Evolutionary conservation across 2,888 invertebrate genomes (phyloP).

Genomic region (Metallyticus violacea): DNA sequence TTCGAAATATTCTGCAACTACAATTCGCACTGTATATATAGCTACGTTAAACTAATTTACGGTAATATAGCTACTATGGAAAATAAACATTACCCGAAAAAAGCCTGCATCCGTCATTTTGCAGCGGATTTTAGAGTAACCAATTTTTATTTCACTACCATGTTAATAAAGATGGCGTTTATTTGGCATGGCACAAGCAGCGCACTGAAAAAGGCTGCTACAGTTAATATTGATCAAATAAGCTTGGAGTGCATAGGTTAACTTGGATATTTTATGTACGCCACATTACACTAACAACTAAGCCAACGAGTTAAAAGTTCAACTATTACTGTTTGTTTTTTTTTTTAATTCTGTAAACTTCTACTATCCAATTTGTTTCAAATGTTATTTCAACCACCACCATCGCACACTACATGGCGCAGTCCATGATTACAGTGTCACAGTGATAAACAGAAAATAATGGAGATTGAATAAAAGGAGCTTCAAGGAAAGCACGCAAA

Average conservation of each 20-base stretch:
- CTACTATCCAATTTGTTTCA: not conserved
- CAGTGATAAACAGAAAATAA: not conserved
- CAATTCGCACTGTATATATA: slow-evolving; percentile 12
- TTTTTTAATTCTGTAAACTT: not conserved
- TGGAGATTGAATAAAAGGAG: too few relatives aligned
- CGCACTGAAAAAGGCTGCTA: not conserved
- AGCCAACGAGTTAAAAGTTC: not conserved
- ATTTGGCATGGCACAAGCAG: not conserved
- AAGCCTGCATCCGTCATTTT: slow-evolving; percentile 28
- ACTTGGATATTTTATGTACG: not conserved
- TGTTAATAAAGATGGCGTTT: slow-evolving; percentile 27
- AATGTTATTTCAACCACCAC: not conserved
- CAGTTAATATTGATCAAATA: not conserved
- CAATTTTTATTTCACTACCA: slow-evolving; percentile 26
- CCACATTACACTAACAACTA: not conserved
- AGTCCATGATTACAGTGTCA: not conserved
- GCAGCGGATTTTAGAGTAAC: slow-evolving; percentile 8
- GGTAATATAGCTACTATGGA: slow-evolving; percentile 18
- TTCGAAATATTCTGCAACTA: slow-evolving; percentile 9
- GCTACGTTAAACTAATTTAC: slow-evolving; percentile 20
- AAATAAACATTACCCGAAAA: slow-evolving; percentile 27
- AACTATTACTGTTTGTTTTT: not conserved
- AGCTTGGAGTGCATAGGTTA: not conserved
- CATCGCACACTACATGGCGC: not conserved
- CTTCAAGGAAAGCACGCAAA: too few relatives aligned